Evolutionary conservation across 2,113 vertebrate genomes (phyloP), one percentile per base, ranked within the genome.

Genomic region (Erythrocebus patas): DNA sequence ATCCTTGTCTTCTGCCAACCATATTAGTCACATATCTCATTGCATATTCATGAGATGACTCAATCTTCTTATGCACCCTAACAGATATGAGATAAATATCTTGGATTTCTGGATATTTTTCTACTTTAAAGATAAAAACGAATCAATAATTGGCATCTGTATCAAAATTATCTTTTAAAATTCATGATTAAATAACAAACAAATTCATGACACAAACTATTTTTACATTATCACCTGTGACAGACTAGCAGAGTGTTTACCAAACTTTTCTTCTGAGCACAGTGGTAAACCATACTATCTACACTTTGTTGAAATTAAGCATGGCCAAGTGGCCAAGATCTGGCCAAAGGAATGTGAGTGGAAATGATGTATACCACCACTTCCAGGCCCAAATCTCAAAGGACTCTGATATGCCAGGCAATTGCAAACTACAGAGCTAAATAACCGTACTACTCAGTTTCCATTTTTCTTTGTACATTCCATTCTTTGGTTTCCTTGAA

Each of bases 101-200:
- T 79, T 79, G 0, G 20, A 86, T 80, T 91, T 86, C 40, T 61
- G 81, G 81, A 50, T 75, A 64, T 48, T 83, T 97, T 78, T 52
- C 50, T 11, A 89, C 18, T 83, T 95, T 93, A 96, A 95, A 95
- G 64, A 66, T 9, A 85, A 48, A 93, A 59, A 79, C 5, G 55
- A 52, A 57, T 38, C 52, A 92, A 59, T 3, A 68, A 7, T 45
- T 93, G 35, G 23, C 64, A 85, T 61, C n/a, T 73, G 2, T 27
- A 40, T 48, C 35, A 93, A 96, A 93, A 75, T 25, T 40, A 70
- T 25, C 61, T 68, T 94, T 76, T 45, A 20, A 68, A 78, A 61
- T 95, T 94, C 84, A 92, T 84, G 66, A 89, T 22, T 45, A 95
- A 91, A 87, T 16, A 45, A 76, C 20, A 72, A 48, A 52, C 40